These are phyloP conservation scores for Laothoe populi DNA, from an alignment of 2,888 invertebrate species.

Conservation along the genomic window DNA sequence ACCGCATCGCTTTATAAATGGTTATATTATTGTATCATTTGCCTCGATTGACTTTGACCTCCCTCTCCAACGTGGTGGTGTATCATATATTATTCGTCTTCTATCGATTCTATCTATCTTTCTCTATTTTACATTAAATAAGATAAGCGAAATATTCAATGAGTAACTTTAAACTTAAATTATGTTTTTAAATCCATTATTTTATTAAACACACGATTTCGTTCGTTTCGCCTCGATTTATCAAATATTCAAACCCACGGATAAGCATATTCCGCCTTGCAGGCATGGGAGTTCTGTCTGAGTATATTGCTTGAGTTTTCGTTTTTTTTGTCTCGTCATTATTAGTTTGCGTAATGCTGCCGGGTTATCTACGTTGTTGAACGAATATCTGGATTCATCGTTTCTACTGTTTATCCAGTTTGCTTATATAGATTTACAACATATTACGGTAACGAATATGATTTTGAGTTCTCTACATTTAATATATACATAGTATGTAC, in stretches of 20 bases:
- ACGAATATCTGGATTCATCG: constrained; percentile 10
- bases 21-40: constrained; percentile 13
- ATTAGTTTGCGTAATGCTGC: constrained; percentile 13
- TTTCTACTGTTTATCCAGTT: too few species aligned
- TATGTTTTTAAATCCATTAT: not conserved
- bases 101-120: too few species aligned
- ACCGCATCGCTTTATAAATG: not conserved
- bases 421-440: too few species aligned
- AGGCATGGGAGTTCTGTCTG: not conserved
- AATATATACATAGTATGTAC: not conserved
- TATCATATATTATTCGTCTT: constrained; percentile 1
- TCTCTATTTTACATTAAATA: not conserved
- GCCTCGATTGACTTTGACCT: constrained; percentile 10
- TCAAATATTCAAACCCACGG: not conserved
- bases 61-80: not conserved
- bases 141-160: not conserved
- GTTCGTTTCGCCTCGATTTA: not conserved
- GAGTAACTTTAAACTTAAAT: not conserved
- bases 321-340: constrained; percentile 17
- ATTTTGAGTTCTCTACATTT: not conserved
- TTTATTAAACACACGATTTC: not conserved
- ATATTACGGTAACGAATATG: not conserved
- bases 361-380: not conserved
- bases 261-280: not conserved
- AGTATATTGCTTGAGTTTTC: constrained; percentile 13